These are phyloP conservation scores for Eurypyga helias DNA, from an alignment of 2,113 vertebrate genomes.

Conservation along the genomic window DNA sequence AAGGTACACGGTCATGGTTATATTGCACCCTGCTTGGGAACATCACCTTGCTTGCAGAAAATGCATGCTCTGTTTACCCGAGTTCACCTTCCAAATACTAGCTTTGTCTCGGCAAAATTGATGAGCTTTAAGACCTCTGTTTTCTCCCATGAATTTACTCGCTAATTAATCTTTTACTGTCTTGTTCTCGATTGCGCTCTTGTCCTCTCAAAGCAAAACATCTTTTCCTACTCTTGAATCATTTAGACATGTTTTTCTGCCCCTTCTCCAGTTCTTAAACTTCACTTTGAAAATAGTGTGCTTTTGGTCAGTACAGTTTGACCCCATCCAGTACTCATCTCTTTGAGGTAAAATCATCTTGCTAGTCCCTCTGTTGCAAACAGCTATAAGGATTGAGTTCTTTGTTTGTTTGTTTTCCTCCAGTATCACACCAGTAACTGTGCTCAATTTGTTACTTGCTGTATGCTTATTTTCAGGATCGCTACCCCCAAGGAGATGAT, in stretches of 20 bases:
- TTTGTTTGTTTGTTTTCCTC: not conserved
- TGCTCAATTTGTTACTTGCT: not conserved
- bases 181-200: not conserved
- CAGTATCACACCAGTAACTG: not conserved
- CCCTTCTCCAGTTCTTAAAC: not conserved
- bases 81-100: not conserved
- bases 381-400: not conserved
- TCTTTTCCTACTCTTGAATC: not conserved
- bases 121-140: not conserved
- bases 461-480: not conserved
- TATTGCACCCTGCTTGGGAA: not conserved
- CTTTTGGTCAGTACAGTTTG: not conserved
- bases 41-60: not conserved
- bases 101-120: not conserved
- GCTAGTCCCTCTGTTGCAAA: not conserved
- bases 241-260: not conserved
- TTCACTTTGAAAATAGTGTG: not conserved
- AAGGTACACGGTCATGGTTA: not conserved
- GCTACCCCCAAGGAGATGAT: not conserved
- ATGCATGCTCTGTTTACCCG: not conserved
- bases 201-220: not conserved
- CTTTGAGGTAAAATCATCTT: not conserved
- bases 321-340: not conserved
- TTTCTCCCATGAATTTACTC: not conserved
- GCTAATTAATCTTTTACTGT: not conserved